These are phyloP conservation scores for Chroicocephalus ridibundus DNA, from an alignment of 2,113 vertebrate species.

Conservation along the genomic window DNA sequence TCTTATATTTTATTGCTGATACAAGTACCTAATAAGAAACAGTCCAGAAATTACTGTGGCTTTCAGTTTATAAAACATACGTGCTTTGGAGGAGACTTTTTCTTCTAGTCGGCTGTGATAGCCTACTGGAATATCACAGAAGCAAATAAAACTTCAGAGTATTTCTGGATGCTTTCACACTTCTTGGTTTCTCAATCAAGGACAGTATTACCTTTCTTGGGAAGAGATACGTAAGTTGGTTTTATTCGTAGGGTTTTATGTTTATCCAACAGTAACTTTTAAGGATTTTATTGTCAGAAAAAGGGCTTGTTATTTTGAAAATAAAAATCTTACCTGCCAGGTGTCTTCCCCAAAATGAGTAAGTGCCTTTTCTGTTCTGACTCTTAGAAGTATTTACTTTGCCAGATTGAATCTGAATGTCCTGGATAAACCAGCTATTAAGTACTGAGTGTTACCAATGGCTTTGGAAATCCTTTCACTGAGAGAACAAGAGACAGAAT, in stretches of 20 bases:
- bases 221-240: background rate
- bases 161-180: constrained; percentile 10
- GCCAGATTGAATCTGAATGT: constrained; percentile 46
- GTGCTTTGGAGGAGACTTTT: background rate
- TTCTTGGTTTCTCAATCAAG: background rate
- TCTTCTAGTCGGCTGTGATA: background rate
- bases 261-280: constrained; percentile 5
- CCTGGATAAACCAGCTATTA: background rate
- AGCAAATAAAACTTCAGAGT: background rate
- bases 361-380: constrained; percentile 69
- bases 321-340: constrained; percentile 35
- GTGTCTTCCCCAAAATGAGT: constrained; percentile 66
- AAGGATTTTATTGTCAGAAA: constrained; percentile 50
- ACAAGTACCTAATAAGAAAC: background rate
- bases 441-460: constrained; percentile 22
- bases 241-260: constrained; percentile 10
- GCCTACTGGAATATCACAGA: background rate
- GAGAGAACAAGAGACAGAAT: constrained; percentile 11
- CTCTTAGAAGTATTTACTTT: constrained; percentile 64
- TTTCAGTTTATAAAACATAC: background rate
- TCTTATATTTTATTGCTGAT: background rate
- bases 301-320: constrained; percentile 64
- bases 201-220: background rate
- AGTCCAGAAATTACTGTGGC: background rate
- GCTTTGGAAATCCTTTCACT: constrained; percentile 46